Evolutionary conservation across 2,797 vertebrate genomes (phyloP), one percentile per base, ranked within the genome.

Genomic region (Molossus molossus): DNA sequence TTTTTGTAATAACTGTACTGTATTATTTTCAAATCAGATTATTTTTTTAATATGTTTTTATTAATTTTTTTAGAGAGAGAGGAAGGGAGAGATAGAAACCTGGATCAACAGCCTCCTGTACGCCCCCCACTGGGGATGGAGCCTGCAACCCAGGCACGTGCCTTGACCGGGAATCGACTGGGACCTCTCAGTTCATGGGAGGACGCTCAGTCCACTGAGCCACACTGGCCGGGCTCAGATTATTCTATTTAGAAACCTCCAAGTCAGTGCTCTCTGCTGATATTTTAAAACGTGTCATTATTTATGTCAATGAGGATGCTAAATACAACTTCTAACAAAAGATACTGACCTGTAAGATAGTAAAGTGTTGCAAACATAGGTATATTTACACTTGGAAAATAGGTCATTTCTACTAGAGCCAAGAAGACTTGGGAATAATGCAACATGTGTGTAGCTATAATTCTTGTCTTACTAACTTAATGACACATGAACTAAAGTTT

Each of bases 381-480:
- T 53, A 73, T 65, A 29, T 37, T 89, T 57, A 69, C 37, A 80
- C 21, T 94, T 94, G 65, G 80, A 93, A 93, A 94, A 91, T 37
- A 75, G 33, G 33, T 73, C 69, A 75, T 84, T 97, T 92, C 69
- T 80, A n/a, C n/a, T 23, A 91, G 7, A 91, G 4, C 29, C 65
- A 81, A 23, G 37, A 29, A 73, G 91, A 53, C 50, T 67, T 92
- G 53, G 93, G 67, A 85, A 90, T 73, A 90, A 90, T 94, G 90
- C 40, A 96, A 37, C 33, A 87, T 94, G 75, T 95, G 53, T 85
- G 33, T 91, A 48, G 21, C 67, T 90, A 27, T 87, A 83, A 92
- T 73, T 87, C 20, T 58, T 85, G 11, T 65, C 15, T 93, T 92
- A 64, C 50, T 93, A 87, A 90, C 3, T 77, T 94, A 94, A 87